These are phyloP conservation scores for Torymus aiolomorphi DNA, from an alignment of 2,888 invertebrate genomes.

Conservation along the genomic window DNA sequence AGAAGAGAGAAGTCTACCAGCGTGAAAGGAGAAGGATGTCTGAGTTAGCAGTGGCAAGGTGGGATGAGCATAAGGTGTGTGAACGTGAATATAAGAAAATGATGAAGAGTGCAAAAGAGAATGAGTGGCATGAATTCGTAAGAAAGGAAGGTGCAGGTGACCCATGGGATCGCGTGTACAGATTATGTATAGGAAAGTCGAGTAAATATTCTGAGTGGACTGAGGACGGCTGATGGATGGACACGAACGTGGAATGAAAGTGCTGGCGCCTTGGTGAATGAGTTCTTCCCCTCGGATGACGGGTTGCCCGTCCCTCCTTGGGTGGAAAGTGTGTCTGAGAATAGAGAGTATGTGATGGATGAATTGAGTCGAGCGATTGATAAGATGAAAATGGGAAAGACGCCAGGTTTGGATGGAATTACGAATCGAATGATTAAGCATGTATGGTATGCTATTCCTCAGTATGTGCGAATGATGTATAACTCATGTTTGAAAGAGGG, in stretches of 20 bases:
- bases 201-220: not conserved
- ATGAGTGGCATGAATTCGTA: conserved; percentile 30
- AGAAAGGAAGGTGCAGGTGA: not conserved
- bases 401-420: not conserved
- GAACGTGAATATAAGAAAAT: not conserved
- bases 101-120: conserved; percentile 10
- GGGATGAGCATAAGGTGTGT: not conserved
- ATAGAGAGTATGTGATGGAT: not conserved
- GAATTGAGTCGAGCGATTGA: not conserved
- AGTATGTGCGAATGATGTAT: not conserved
- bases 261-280: not conserved
- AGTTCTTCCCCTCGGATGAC: conserved; percentile 22
- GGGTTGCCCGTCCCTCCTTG: not conserved
- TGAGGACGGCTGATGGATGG: not conserved
- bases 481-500: conserved; percentile 20
- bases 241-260: conserved; percentile 24
- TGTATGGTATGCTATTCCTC: not conserved
- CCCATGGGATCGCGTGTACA: not conserved
- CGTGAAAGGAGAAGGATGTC: not conserved
- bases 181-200: not conserved
- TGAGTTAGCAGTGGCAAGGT: not conserved
- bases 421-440: not conserved
- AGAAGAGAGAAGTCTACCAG: not conserved
- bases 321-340: not conserved
- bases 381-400: not conserved